phyloP scores from a whole-genome alignment of 2,888 invertebrate species.

The Dicyrtoma fusca region DNA sequence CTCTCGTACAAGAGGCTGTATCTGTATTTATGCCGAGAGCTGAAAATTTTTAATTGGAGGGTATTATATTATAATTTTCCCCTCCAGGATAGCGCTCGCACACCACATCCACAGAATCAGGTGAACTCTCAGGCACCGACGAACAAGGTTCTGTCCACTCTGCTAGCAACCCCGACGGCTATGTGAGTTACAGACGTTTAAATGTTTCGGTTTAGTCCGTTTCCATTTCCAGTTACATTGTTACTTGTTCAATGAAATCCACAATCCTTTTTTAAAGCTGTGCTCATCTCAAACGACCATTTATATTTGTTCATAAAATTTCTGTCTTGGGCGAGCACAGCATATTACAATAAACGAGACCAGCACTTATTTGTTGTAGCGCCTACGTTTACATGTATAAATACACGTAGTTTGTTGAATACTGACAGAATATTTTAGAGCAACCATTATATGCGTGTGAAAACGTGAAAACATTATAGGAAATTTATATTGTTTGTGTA shows the following conservation, averaged over 20 bases:
- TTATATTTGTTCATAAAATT: too few species aligned
- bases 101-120: constrained; percentile 23
- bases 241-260: too few species aligned
- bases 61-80: constrained; percentile 36
- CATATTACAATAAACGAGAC: too few species aligned
- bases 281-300: too few species aligned
- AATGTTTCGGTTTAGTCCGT: background rate
- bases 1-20: background rate
- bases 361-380: too few species aligned
- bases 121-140: constrained; percentile 18
- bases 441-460: background rate
- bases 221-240: too few species aligned
- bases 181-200: constrained; percentile 7
- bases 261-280: too few species aligned
- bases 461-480: background rate
- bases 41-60: constrained; percentile 30
- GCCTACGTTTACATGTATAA: too few species aligned
- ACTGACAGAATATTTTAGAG: too few species aligned
- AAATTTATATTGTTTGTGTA: constrained; percentile 2
- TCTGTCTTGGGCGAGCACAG: too few species aligned
- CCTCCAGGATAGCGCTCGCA: constrained; percentile 41
- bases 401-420: too few species aligned
- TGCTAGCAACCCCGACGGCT: constrained; percentile 27
- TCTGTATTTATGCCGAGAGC: too few species aligned
- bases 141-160: constrained; percentile 21